A percentile compares a stretch with the other conserved stretches of the same genome.
Conservation (phyloP, 2,113 vertebrate species). For the Sitta europaea region DNA sequence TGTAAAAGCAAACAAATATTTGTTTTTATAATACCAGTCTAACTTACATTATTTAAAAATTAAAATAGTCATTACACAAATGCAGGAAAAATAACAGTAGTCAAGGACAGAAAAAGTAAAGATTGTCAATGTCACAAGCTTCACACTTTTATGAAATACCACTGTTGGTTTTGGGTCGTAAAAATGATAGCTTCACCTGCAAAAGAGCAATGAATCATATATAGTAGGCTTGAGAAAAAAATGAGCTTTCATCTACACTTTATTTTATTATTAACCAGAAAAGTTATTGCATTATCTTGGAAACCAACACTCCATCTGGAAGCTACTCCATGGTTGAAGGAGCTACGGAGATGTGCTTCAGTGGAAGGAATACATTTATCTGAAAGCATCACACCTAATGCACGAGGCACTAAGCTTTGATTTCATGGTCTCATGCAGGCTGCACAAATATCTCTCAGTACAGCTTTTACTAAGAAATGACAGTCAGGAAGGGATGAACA, state of each 20-base stretch:
- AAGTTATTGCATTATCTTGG: slow-evolving; percentile 53
- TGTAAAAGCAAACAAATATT: background rate
- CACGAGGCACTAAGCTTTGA: slow-evolving; percentile 29
- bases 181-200: slow-evolving; percentile 10
- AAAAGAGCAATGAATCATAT: slow-evolving; percentile 12
- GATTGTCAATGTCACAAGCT: background rate
- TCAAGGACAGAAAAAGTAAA: background rate
- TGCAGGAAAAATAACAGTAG: background rate
- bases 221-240: background rate
- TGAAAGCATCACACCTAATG: slow-evolving; percentile 9
- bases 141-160: background rate
- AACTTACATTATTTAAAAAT: background rate
- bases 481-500: background rate
- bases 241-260: slow-evolving; percentile 10
- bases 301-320: slow-evolving; percentile 40
- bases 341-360: slow-evolving; percentile 17
- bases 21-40: background rate
- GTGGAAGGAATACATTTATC: slow-evolving; percentile 41
- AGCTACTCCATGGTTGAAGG: slow-evolving; percentile 24
- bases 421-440: slow-evolving; percentile 51
- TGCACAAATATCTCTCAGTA: slow-evolving; percentile 44
- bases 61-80: background rate
- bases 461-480: slow-evolving; percentile 18
- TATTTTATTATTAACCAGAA: slow-evolving; percentile 42
- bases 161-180: background rate